phyloP scores from a whole-genome alignment of 2,113 vertebrate genomes.

The Amblyornis subalaris region DNA sequence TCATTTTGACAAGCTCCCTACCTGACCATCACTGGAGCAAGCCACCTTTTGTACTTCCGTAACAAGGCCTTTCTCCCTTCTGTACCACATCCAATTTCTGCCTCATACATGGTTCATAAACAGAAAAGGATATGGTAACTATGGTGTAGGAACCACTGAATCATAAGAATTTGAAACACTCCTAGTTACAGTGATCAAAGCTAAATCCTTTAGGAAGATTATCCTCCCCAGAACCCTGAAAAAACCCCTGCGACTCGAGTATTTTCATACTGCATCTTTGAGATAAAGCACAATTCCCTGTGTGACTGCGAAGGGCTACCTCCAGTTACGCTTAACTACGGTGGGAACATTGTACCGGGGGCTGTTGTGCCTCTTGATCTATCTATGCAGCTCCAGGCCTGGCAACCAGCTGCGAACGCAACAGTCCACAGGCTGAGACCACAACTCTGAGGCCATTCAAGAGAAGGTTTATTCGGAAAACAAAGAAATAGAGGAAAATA shows the following conservation, averaged over 20 bases:
- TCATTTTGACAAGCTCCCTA: slow-evolving; percentile 34
- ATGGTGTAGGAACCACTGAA: slow-evolving; percentile 34
- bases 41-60: neutral
- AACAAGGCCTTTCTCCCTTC: neutral
- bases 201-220: slow-evolving; percentile 83
- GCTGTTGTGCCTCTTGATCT: neutral
- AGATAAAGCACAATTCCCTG: slow-evolving; percentile 10
- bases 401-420: slow-evolving; percentile 13
- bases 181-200: slow-evolving; percentile 63
- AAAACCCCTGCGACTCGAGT: slow-evolving; percentile 39
- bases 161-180: slow-evolving; percentile 56
- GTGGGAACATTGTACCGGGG: neutral
- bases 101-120: neutral
- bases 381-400: slow-evolving; percentile 14
- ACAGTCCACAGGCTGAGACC: neutral
- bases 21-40: neutral
- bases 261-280: slow-evolving; percentile 34
- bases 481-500: neutral
- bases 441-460: neutral
- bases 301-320: neutral
- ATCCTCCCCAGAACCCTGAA: slow-evolving; percentile 67
- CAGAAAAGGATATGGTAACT: slow-evolving; percentile 17
- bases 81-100: neutral
- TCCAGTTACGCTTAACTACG: neutral
- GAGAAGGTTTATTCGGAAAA: neutral